Conservation (phyloP, 2,113 vertebrate species). For the Glaucidium brasilianum region DNA sequence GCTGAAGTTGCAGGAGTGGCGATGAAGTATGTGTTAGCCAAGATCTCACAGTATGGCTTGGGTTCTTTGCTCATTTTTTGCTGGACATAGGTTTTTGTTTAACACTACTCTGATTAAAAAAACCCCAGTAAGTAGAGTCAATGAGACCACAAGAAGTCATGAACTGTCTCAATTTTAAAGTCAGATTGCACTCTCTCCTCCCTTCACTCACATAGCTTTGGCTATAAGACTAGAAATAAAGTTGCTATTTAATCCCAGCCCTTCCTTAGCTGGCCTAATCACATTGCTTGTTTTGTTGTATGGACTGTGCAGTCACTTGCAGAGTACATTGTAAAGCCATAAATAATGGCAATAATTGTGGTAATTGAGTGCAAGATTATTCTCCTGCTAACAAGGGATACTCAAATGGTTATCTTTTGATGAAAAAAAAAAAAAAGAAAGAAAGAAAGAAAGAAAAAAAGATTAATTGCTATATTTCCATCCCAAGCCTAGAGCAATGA, state of each 20-base stretch:
- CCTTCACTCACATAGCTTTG: neutral
- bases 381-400: neutral
- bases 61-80: neutral
- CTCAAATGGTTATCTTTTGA: neutral
- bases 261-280: neutral
- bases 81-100: neutral
- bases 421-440: neutral
- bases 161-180: neutral
- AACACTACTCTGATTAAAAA: neutral
- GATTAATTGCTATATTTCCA: slow-evolving; percentile 40
- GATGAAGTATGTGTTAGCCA: neutral
- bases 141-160: neutral
- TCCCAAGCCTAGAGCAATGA: neutral
- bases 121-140: fast-evolving
- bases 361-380: neutral
- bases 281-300: neutral
- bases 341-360: neutral
- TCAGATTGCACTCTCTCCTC: neutral
- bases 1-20: neutral
- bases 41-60: neutral
- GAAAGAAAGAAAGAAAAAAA: neutral
- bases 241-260: neutral
- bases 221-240: neutral
- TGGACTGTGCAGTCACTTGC: neutral
- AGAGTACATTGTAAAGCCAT: neutral